These are phyloP conservation scores for Paradoxurus hermaphroditus DNA, from an alignment of 2,113 vertebrate genomes.

Conservation along the genomic window DNA sequence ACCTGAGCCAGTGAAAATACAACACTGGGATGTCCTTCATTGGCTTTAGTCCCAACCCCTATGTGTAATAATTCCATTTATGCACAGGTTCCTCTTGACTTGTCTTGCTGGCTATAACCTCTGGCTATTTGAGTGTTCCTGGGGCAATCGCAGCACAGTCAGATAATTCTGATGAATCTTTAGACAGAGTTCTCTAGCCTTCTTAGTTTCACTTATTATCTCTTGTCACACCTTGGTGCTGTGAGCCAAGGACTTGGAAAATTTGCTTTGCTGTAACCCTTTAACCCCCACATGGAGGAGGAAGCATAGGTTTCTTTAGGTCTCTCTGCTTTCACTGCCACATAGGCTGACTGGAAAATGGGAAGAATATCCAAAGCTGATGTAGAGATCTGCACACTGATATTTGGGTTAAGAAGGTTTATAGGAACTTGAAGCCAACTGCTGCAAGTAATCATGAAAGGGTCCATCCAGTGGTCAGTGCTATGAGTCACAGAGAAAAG, in stretches of 20 bases:
- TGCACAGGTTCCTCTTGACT: background rate
- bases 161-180: background rate
- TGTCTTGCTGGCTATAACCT: background rate
- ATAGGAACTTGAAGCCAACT: background rate
- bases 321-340: background rate
- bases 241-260: background rate
- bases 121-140: background rate
- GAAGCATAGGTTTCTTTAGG: background rate
- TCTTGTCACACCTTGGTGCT: background rate
- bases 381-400: background rate
- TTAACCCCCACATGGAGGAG: background rate
- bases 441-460: conserved; percentile 38
- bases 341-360: background rate
- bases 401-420: background rate
- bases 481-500: conserved; percentile 35
- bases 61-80: background rate
- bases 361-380: background rate
- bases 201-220: background rate
- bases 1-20: background rate
- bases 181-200: background rate
- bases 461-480: conserved; percentile 29
- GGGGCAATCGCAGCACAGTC: background rate
- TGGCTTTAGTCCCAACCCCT: background rate
- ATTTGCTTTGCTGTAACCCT: background rate
- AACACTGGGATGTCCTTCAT: background rate